These are phyloP conservation scores for Danaus melanippus DNA, from an alignment of 1,140 invertebrate genomes.

Conservation along the genomic window DNA sequence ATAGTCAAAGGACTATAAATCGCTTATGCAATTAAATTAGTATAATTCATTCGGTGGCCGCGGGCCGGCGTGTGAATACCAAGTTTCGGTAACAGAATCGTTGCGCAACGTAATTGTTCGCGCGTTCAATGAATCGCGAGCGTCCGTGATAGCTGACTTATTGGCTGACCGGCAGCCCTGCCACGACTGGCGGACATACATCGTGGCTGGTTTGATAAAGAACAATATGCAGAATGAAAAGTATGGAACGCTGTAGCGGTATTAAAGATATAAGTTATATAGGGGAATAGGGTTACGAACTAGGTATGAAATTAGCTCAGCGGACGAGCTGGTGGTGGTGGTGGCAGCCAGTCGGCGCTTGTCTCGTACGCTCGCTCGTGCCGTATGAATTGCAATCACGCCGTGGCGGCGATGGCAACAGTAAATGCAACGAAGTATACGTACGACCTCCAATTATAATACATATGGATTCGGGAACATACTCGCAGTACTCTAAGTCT, in stretches of 20 bases:
- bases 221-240: too few relatives aligned
- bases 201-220: too few relatives aligned
- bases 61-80: conserved; percentile 17
- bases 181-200: too few relatives aligned
- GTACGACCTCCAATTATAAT: too few relatives aligned
- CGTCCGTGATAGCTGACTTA: conserved; percentile 6
- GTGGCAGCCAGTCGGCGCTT: conserved; percentile 8
- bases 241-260: too few relatives aligned
- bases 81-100: conserved; percentile 21
- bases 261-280: too few relatives aligned
- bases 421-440: too few relatives aligned
- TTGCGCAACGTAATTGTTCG: conserved; percentile 36
- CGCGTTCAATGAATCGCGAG: conserved; percentile 31
- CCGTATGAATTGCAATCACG: conserved; percentile 11
- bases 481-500: too few relatives aligned
- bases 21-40: conserved; percentile 38
- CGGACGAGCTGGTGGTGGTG: too few relatives aligned
- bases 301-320: too few relatives aligned
- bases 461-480: too few relatives aligned
- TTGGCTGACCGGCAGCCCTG: background rate
- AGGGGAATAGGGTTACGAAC: too few relatives aligned
- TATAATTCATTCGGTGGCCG: conserved; percentile 24
- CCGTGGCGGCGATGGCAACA: conserved; percentile 8
- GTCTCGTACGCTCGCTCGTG: conserved; percentile 10
- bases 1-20: conserved; percentile 16